Percentiles rank a stretch among this genome's conserved stretches.
Conservation (phyloP, 2,797 vertebrate species). For the Ctenopoma kingsleyae region DNA sequence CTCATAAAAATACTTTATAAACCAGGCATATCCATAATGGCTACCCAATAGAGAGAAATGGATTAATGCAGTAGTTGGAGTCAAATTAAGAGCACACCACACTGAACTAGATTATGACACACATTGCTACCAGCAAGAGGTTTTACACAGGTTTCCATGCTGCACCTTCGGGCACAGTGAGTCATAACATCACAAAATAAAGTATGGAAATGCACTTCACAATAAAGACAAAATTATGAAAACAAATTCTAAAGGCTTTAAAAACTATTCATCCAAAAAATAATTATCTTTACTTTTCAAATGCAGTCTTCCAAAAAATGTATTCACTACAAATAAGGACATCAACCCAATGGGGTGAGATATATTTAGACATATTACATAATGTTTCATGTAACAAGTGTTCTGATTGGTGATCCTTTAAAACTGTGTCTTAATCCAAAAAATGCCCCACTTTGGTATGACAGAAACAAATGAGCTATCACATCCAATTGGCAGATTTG, state of each 20-base stretch:
- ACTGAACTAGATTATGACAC: slow-evolving; percentile 31
- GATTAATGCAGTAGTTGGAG: slow-evolving; percentile 68
- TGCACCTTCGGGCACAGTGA: slow-evolving; percentile 11
- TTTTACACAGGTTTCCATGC: slow-evolving; percentile 24
- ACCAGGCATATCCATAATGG: slow-evolving; percentile 60
- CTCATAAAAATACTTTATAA: slow-evolving; percentile 67
- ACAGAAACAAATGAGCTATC: slow-evolving; percentile 69
- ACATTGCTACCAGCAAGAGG: slow-evolving; percentile 24
- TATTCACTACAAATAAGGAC: slow-evolving; percentile 15
- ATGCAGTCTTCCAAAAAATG: slow-evolving; percentile 4
- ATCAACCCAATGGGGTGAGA: slow-evolving; percentile 11
- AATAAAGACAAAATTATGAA: slow-evolving; percentile 9
- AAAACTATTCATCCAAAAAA: slow-evolving; percentile 17
- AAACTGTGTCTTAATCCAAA: slow-evolving; percentile 44
- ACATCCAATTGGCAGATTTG: slow-evolving; percentile 61
- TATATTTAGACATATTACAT: slow-evolving; percentile 38
- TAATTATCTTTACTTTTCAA: slow-evolving; percentile 11
- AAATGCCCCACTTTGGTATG: slow-evolving; percentile 42
- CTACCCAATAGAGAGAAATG: slow-evolving; percentile 57
- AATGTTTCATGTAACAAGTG: slow-evolving; percentile 45
- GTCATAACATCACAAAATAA: slow-evolving; percentile 15
- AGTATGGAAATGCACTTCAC: slow-evolving; percentile 10
- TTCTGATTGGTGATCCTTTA: slow-evolving; percentile 38
- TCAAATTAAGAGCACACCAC: slow-evolving; percentile 56
- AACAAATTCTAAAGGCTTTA: slow-evolving; percentile 15